Evolutionary conservation across 2,113 vertebrate genomes (phyloP), one percentile per base, ranked within the genome.

Genomic region (Clarias magur): DNA sequence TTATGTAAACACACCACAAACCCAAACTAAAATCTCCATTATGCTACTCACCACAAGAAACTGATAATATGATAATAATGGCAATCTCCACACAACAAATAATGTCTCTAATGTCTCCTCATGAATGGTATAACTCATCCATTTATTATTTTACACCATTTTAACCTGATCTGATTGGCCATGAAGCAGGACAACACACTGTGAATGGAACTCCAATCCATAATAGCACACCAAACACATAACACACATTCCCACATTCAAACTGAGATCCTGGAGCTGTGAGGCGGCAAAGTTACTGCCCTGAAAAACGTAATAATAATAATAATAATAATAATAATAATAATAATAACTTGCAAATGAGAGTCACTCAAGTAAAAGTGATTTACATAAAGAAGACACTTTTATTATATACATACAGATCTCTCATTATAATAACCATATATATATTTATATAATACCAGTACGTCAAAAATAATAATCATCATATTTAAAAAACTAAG

Each of bases 391-490:
- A 94, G 90, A 85, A 88, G 91, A 93, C 90, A 93, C 87, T 95
- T 95, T 95, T 95, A 91, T 92, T 65, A 91, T 65, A 91, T 91
- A 92, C 91, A 93, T 93, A 91, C 93, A 94, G 87, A 93, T 93
- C 90, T 94, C 90, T 94, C 91, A 91, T 89, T 93, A 94, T 92
- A 94, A 92, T 92, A 90, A 90, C 90, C 88, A 89, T 92, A 92
- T 91, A 92, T 91, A 80, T 86, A 88, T 87, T 81, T 83, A 78
- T 86, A 92, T 94, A 92, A 92, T 93, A 93, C 89, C 89, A 92
- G 88, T 91, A 94, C 92, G 91, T 93, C 93, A 93, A 95, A 95
- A 94, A 95, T 94, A 94, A 94, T 93, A 92, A 90, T 89, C 91
- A 86, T 90, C 89, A 92, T 94, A 94, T 91, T 91, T 94, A 94